Evolutionary conservation across 2,888 invertebrate genomes (phyloP).

Genomic region (Chloroclystis v-ata): DNA sequence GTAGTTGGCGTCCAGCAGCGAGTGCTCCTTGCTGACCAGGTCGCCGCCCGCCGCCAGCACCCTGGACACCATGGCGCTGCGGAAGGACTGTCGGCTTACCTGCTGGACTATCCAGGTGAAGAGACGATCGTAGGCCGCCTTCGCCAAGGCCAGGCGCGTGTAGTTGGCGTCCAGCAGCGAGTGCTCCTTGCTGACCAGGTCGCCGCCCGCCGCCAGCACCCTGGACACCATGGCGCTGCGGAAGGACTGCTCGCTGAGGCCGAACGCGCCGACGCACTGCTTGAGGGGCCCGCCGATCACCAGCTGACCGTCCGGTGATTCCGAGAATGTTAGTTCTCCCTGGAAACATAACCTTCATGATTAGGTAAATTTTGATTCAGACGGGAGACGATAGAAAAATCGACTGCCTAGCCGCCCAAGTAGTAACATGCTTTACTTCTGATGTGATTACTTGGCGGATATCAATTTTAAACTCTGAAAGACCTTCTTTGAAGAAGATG

Average conservation of each 20-base stretch:
- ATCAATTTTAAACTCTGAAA: no score
- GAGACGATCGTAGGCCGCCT: constrained; percentile 96
- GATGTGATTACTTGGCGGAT: no score
- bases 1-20: neutral
- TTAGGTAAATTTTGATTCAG: no score
- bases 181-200: constrained; percentile 86
- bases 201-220: constrained; percentile 93
- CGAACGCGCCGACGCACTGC: constrained; percentile 70
- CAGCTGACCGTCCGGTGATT: constrained; percentile 80
- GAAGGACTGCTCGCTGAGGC: constrained; percentile 82
- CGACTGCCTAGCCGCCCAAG: no score
- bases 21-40: constrained; percentile 54
- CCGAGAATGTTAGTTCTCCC: constrained; percentile 79
- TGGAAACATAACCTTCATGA: no score
- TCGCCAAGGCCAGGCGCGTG: constrained; percentile 94
- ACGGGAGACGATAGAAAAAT: no score
- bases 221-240: constrained; percentile 88
- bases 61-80: constrained; percentile 87
- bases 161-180: constrained; percentile 90
- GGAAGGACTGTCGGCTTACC: constrained; percentile 69
- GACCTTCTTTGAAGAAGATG: no score
- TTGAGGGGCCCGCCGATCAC: constrained; percentile 64
- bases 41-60: constrained; percentile 94
- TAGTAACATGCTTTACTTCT: no score
- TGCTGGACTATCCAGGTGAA: constrained; percentile 95